Evolutionary conservation across 2,888 invertebrate genomes (phyloP), one percentile per base, ranked within the genome.

Genomic region (Harmothoe impar): DNA sequence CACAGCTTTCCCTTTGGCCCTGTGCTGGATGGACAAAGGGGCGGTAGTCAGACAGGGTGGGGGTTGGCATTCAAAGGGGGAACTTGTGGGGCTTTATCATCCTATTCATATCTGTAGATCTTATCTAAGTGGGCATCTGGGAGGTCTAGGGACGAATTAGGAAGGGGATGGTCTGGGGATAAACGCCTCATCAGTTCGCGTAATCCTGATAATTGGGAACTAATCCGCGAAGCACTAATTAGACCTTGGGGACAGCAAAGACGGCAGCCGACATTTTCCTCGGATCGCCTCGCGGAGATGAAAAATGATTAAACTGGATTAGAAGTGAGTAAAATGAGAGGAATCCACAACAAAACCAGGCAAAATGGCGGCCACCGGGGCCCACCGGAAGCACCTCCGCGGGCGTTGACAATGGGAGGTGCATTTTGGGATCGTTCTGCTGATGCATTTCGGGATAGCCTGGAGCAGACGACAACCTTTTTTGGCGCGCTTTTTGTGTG

Each of bases 271-370:
- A 33, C 33, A 81, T 25, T 33, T 33, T 81, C 25, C 15, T 35
- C 81, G 0, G 43, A 43, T 81, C 81, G 35, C n/a, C 25, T 25
- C 3, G 17, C 5, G 33, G 35, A 17, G 35, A 81, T 81, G 81
- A 43, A 81, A 81, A 33, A 35, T 81, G 81, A 81, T 81, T 81
- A 81, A 81, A 81, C 3, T 35, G 43, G 81, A 81, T 81, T 43
- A 81, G 35, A 35, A 43, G 20, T 35, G 43, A 81, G 33, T 81
- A 81, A 43, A 20, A 33, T 17, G 81, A 33, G 43, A 33, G 35
- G 23, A 77, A 81, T 35, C 20, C 43, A 43, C 0, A 43, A 10
- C 81, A 43, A 25, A 23, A 33, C 33, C 35, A 43, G 43, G 33
- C 81, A 3, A 81, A 25, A 72, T 72, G 72, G 72, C 25, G 31